These are phyloP conservation scores for Holocentrus rufus DNA, from an alignment of 2,797 vertebrate genomes.

Conservation along the genomic window DNA sequence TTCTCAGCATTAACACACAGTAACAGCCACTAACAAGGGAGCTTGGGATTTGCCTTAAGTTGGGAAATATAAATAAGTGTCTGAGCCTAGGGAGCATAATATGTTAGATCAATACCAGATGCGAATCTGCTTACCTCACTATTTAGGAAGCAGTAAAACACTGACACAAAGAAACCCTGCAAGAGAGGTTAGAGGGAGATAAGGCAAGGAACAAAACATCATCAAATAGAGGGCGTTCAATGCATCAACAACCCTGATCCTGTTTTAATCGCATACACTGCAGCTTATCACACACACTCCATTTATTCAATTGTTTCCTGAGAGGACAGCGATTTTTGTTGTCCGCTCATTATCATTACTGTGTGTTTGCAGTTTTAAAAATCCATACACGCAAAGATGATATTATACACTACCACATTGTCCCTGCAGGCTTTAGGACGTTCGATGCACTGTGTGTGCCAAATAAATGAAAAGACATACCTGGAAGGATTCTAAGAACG, in stretches of 20 bases:
- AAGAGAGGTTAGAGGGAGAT: conserved; percentile 29
- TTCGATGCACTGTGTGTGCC: no score
- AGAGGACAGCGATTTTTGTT: neutral
- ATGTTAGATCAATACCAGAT: conserved; percentile 48
- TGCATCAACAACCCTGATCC: conserved; percentile 40
- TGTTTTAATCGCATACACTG: conserved; percentile 40
- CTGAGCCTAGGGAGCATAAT: conserved; percentile 15
- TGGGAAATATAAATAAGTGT: conserved; percentile 32
- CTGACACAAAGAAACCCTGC: conserved; percentile 98
- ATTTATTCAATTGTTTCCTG: conserved; percentile 36
- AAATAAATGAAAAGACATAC: conserved; percentile 65
- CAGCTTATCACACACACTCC: conserved; percentile 39
- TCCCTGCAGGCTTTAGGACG: neutral
- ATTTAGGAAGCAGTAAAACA: conserved; percentile 99
- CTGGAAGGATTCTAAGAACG: conserved; percentile 95
- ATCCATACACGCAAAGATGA: neutral
- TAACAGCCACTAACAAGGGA: conserved; percentile 39
- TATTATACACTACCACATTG: neutral
- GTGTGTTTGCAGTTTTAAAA: neutral
- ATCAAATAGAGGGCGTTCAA: conserved; percentile 21
- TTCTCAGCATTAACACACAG: conserved; percentile 32
- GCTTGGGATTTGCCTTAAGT: conserved; percentile 18
- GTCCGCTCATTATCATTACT: conserved; percentile 32
- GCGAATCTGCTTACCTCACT: conserved; percentile 90
- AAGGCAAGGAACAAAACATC: conserved; percentile 35